phyloP scores from a whole-genome alignment of 2,113 vertebrate species.

The Equus quagga region DNA sequence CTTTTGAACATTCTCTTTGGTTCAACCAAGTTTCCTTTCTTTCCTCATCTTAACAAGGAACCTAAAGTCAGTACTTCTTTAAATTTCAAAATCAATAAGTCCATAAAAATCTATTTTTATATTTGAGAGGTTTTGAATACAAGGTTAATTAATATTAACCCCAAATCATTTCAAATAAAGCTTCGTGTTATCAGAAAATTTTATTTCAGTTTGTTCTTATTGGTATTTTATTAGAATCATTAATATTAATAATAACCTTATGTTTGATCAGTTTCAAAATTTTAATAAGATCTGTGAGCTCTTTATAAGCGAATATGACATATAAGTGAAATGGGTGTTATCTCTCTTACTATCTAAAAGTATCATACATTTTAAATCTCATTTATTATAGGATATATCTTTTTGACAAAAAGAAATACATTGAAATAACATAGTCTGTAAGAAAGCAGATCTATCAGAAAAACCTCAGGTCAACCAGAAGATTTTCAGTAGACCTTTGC shows the following conservation, averaged over 20 bases:
- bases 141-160: neutral
- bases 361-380: neutral
- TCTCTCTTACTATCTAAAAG: neutral
- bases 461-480: neutral
- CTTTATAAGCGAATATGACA: neutral
- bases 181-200: neutral
- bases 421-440: neutral
- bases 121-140: neutral
- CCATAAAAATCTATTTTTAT: neutral
- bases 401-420: neutral
- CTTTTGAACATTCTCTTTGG: neutral
- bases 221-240: neutral
- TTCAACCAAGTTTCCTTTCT: conserved; percentile 9
- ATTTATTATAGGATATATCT: neutral
- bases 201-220: neutral
- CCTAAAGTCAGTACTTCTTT: neutral
- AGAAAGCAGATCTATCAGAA: neutral
- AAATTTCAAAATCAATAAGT: conserved; percentile 5
- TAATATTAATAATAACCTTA: neutral
- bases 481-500: neutral
- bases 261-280: neutral
- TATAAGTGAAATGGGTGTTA: neutral
- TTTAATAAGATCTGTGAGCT: neutral
- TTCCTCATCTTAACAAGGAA: neutral
- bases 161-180: neutral